These are phyloP conservation scores for Thamnaconus septentrionalis DNA, from an alignment of 2,113 vertebrate species.

Conservation along the genomic window DNA sequence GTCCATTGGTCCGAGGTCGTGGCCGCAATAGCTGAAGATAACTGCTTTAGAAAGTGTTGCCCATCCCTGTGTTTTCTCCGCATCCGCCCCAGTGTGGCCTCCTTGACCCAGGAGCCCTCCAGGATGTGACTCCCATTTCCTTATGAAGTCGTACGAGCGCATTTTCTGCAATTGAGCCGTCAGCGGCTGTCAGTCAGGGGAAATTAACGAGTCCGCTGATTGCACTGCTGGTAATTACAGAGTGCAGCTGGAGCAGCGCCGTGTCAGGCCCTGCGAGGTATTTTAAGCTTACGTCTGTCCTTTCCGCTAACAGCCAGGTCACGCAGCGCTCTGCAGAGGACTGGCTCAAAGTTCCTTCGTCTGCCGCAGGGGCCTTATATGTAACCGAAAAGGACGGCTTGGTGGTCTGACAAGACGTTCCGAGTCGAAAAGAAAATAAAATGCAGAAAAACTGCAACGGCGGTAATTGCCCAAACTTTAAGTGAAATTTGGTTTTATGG, in stretches of 20 bases:
- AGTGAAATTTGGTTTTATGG: too few relatives aligned
- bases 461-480: too few relatives aligned
- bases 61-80: slow-evolving; percentile 10
- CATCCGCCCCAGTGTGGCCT: slow-evolving; percentile 25
- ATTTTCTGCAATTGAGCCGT: slow-evolving; percentile 71
- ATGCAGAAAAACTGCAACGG: too few relatives aligned
- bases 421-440: too few relatives aligned
- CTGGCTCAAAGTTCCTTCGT: slow-evolving; percentile 20
- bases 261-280: slow-evolving; percentile 63
- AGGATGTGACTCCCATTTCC: slow-evolving; percentile 61
- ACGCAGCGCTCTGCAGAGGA: slow-evolving; percentile 50
- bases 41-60: too few relatives aligned
- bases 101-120: slow-evolving; percentile 23
- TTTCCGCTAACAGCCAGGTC: slow-evolving; percentile 61
- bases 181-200: slow-evolving; percentile 70
- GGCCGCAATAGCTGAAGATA: too few relatives aligned
- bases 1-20: too few relatives aligned
- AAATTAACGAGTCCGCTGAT: slow-evolving; percentile 76
- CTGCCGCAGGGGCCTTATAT: slow-evolving; percentile 25
- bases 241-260: slow-evolving; percentile 68
- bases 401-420: too few relatives aligned
- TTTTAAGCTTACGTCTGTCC: slow-evolving; percentile 68
- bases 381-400: background rate
- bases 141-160: slow-evolving; percentile 63
- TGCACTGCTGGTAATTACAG: slow-evolving; percentile 76